Percentiles rank a stretch among this genome's conserved stretches.
Conservation (phyloP, 2,113 vertebrate species). For the Opisthocomus hoazin region DNA sequence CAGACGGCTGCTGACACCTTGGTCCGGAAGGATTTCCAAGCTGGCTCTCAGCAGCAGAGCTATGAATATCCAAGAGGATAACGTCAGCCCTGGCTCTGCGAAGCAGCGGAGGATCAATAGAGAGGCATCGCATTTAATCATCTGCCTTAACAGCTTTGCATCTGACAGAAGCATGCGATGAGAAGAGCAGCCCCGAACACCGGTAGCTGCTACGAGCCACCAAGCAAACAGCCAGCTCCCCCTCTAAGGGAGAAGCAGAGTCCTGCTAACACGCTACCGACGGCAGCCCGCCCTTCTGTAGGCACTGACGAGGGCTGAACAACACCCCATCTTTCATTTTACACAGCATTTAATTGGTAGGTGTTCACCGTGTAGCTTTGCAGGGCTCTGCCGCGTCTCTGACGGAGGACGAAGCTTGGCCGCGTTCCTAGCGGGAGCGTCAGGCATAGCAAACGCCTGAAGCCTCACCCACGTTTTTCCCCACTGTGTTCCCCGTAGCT, state of each 20-base stretch:
- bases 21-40: neutral
- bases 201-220: neutral
- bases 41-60: neutral
- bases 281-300: neutral
- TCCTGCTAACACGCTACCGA: fast-evolving
- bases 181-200: neutral
- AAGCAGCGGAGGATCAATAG: neutral
- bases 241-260: neutral
- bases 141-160: neutral
- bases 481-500: neutral
- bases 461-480: neutral
- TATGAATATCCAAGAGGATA: neutral
- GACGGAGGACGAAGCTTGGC: neutral
- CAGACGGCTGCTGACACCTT: neutral
- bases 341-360: neutral
- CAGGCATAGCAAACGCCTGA: neutral
- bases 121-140: neutral
- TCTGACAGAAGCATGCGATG: neutral
- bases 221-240: neutral
- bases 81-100: neutral
- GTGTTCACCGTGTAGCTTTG: fast-evolving
- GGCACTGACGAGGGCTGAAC: neutral
- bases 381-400: neutral
- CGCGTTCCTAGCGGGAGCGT: neutral
- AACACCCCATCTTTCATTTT: fast-evolving